A percentile compares a stretch with the other conserved stretches of the same genome.
Conservation (phyloP, 2,888 invertebrate species). For the Drosophila quinaria region DNA sequence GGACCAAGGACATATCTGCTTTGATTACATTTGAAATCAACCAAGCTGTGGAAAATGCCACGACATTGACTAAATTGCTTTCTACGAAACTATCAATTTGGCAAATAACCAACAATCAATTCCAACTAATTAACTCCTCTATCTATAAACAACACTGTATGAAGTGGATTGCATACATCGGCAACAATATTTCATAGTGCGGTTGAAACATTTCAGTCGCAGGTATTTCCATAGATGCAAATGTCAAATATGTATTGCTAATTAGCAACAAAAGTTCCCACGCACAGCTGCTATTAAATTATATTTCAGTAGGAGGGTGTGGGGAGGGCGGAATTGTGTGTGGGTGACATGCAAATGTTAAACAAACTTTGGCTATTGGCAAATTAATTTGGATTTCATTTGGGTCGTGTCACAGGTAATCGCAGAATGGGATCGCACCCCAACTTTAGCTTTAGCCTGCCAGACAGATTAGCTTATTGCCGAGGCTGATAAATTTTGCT, state of each 20-base stretch:
- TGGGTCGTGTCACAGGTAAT: slow-evolving; percentile 50
- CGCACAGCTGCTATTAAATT: slow-evolving; percentile 11
- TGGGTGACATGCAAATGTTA: slow-evolving; percentile 73
- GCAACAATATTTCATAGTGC: slow-evolving; percentile 51
- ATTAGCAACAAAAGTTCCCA: slow-evolving; percentile 57
- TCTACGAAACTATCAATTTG: slow-evolving; percentile 8
- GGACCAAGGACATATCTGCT: slow-evolving; percentile 37
- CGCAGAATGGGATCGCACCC: not conserved
- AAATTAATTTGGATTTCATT: slow-evolving; percentile 78
- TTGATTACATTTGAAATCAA: slow-evolving; percentile 69
- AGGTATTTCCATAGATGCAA: slow-evolving; percentile 43
- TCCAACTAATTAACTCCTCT: slow-evolving; percentile 45
- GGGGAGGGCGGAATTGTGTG: slow-evolving; percentile 1
- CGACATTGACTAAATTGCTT: not conserved
- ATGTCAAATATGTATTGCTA: slow-evolving; percentile 74
- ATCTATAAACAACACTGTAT: slow-evolving; percentile 39
- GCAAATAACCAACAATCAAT: slow-evolving; percentile 25
- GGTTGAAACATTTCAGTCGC: slow-evolving; percentile 39
- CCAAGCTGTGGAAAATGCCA: not conserved
- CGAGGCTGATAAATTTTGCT: slow-evolving; percentile 63
- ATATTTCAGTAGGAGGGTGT: not conserved
- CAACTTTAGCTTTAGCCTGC: slow-evolving; percentile 41
- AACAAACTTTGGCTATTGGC: slow-evolving; percentile 70
- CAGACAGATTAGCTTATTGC: slow-evolving; percentile 67
- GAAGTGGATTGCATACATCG: slow-evolving; percentile 36